Evolutionary conservation across 2,797 vertebrate genomes (phyloP).

Genomic region (Rhynchotus rufescens): DNA sequence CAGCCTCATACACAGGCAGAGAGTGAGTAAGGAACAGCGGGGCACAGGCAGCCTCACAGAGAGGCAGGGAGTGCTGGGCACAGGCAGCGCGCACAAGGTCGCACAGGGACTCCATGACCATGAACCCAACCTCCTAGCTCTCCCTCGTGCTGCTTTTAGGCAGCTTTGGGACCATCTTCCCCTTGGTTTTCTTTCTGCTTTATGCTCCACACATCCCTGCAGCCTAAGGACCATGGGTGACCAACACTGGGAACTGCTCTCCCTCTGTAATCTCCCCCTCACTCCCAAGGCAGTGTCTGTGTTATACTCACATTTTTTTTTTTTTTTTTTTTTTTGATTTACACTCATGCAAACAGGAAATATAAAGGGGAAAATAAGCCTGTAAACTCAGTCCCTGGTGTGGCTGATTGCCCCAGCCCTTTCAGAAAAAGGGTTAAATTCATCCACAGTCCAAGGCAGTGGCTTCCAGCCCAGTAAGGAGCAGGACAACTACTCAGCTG

Average conservation of each 20-base stretch:
- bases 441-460: not conserved
- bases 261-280: not conserved
- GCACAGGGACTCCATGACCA: fast-evolving
- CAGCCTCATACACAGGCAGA: too few species aligned
- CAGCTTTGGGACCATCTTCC: not conserved
- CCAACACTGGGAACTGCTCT: not conserved
- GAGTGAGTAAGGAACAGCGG: too few species aligned
- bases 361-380: not conserved
- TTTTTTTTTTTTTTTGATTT: not conserved
- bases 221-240: not conserved
- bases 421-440: fast-evolving
- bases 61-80: too few species aligned
- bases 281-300: not conserved
- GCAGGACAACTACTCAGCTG: not conserved
- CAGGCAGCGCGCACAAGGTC: not conserved
- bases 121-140: not conserved
- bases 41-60: too few species aligned
- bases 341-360: not conserved
- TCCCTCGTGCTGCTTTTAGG: not conserved
- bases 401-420: not conserved
- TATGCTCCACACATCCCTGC: not conserved
- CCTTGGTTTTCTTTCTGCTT: not conserved
- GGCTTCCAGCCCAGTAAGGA: fast-evolving
- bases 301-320: not conserved
- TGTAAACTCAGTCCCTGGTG: not conserved